Evolutionary conservation across 2,888 invertebrate genomes (phyloP).

Genomic region (Amphipyra berbera): DNA sequence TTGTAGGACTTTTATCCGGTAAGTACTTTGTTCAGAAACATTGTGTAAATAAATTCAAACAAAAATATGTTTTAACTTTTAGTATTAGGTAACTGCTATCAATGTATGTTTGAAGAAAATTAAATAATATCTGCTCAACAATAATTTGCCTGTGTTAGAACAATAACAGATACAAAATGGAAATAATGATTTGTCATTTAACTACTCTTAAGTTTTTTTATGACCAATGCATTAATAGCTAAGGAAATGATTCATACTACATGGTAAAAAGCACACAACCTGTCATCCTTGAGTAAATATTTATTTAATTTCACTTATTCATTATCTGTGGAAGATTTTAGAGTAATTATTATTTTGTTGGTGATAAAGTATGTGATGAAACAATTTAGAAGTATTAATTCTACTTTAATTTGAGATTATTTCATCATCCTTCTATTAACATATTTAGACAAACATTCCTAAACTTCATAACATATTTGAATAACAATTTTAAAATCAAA

Average conservation of each 20-base stretch:
- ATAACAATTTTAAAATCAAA: background rate
- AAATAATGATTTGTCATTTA: conserved; percentile 20
- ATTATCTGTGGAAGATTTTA: conserved; percentile 23
- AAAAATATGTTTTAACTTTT: background rate
- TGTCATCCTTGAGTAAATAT: conserved; percentile 30
- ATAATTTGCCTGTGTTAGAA: conserved; percentile 1
- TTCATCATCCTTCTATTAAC: conserved; percentile 1
- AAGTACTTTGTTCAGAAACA: conserved; percentile 56
- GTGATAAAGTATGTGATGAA: conserved; percentile 8
- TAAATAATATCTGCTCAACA: background rate
- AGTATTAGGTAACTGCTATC: conserved; percentile 25
- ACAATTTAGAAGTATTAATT: conserved; percentile 1
- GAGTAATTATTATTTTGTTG: conserved; percentile 19
- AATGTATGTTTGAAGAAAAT: conserved; percentile 3
- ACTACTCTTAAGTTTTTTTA: conserved; percentile 13
- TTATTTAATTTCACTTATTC: conserved; percentile 14
- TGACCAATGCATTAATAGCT: conserved; percentile 11
- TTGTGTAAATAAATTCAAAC: background rate
- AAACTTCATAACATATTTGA: background rate
- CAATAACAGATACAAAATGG: conserved; percentile 5
- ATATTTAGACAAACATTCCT: background rate
- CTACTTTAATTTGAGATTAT: background rate
- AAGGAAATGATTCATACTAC: conserved; percentile 38
- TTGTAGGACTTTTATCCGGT: conserved; percentile 79
- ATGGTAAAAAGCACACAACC: conserved; percentile 19